These are phyloP conservation scores for Columbina picui DNA, from an alignment of 2,113 vertebrate genomes.

Conservation along the genomic window DNA sequence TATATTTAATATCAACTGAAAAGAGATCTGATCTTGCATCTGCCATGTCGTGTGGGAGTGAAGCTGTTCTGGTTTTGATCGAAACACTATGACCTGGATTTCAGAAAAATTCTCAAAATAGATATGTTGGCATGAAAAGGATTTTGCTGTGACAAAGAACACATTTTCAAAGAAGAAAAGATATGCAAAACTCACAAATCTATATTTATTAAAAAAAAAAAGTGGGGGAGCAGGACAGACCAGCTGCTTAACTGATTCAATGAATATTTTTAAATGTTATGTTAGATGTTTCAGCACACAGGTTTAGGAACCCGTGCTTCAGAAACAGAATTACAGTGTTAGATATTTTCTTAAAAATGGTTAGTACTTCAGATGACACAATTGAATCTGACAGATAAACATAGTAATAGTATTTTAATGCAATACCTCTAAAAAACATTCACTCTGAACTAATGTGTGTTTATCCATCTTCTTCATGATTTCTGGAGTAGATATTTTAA, in stretches of 20 bases:
- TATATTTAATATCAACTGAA: not conserved
- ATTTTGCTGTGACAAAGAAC: not conserved
- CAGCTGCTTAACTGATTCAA: not conserved
- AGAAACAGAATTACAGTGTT: not conserved
- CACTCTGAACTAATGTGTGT: not conserved
- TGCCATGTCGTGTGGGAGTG: not conserved
- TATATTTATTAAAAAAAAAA: not conserved
- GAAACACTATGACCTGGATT: not conserved
- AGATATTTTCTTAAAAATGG: not conserved
- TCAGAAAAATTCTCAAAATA: not conserved
- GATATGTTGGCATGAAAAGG: not conserved
- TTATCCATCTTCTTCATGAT: not conserved
- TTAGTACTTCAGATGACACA: not conserved
- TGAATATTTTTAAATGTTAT: not conserved
- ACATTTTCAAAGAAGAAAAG: not conserved
- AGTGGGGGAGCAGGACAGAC: accelerated
- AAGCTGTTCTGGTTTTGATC: not conserved
- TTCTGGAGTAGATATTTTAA: not conserved
- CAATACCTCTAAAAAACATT: not conserved
- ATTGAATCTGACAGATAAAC: not conserved
- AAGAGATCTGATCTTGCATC: not conserved
- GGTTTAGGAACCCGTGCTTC: not conserved
- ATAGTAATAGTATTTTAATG: not conserved
- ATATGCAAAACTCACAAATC: not conserved
- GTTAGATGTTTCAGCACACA: not conserved